Conservation (phyloP, 2,888 invertebrate species). For the Leptinotarsa rubiginosa region DNA sequence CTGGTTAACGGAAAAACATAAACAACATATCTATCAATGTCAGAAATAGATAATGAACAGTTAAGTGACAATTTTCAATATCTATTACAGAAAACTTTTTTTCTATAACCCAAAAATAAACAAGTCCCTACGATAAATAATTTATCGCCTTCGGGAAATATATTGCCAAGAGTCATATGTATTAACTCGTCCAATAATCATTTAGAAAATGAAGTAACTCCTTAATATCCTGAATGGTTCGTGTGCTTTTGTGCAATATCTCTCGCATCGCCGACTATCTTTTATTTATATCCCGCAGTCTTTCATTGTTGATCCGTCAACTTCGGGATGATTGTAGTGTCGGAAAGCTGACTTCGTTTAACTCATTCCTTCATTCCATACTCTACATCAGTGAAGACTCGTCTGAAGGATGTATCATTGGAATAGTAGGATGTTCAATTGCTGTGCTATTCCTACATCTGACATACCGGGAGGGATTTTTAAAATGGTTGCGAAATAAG, state of each 20-base stretch:
- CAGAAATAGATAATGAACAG: too few relatives aligned
- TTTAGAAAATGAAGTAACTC: neutral
- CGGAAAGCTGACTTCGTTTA: neutral
- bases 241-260: conserved; percentile 1
- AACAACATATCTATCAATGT: too few relatives aligned
- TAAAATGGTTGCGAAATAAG: too few relatives aligned
- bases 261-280: neutral
- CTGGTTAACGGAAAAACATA: too few relatives aligned
- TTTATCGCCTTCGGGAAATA: neutral
- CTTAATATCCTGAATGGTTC: neutral
- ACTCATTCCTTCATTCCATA: neutral
- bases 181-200: conserved; percentile 2
- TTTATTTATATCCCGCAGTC: neutral
- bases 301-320: conserved; percentile 9
- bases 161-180: neutral
- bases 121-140: neutral
- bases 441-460: too few relatives aligned
- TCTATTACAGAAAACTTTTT: too few relatives aligned
- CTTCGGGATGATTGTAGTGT: conserved; percentile 3
- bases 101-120: neutral
- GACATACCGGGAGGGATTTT: too few relatives aligned
- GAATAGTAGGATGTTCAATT: neutral
- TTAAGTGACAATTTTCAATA: too few relatives aligned
- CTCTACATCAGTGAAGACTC: neutral
- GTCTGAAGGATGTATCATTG: neutral